Percentiles rank a stretch among this genome's conserved stretches.
Evolutionary conservation across 2,888 invertebrate species (phyloP).

Genomic region (Lycocerus yunnanus): DNA sequence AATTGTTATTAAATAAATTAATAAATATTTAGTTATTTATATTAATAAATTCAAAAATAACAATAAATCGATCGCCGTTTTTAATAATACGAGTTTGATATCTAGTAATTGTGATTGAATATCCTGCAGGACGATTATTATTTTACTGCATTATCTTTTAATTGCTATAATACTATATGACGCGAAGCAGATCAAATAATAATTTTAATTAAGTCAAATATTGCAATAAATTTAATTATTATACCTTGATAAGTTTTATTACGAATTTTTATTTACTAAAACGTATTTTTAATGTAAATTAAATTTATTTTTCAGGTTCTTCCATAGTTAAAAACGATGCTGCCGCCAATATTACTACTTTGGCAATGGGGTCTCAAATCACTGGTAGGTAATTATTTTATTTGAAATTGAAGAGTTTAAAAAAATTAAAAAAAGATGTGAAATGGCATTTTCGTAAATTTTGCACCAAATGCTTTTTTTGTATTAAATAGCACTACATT

Average conservation of each 20-base stretch:
- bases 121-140: neutral
- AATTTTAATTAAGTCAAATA: neutral
- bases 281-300: neutral
- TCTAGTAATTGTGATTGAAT: neutral
- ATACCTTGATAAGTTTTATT: neutral
- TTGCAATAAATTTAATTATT: neutral
- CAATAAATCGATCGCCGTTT: too few relatives aligned
- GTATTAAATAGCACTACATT: neutral
- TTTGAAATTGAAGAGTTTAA: too few relatives aligned
- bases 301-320: slow-evolving; percentile 30
- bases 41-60: too few relatives aligned
- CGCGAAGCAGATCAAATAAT: neutral
- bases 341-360: slow-evolving; percentile 11
- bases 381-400: slow-evolving; percentile 25
- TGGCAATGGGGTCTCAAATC: slow-evolving; percentile 30
- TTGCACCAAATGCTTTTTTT: too few relatives aligned
- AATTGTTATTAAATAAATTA: too few relatives aligned
- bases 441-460: too few relatives aligned
- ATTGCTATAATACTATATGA: neutral
- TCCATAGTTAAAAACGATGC: slow-evolving; percentile 33
- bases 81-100: too few relatives aligned
- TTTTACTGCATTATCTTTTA: neutral
- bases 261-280: neutral
- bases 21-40: too few relatives aligned
- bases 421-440: too few relatives aligned